A percentile compares a stretch with the other conserved stretches of the same genome.
phyloP scores from a whole-genome alignment of 1,140 invertebrate species.

The Penaeus indicus region DNA sequence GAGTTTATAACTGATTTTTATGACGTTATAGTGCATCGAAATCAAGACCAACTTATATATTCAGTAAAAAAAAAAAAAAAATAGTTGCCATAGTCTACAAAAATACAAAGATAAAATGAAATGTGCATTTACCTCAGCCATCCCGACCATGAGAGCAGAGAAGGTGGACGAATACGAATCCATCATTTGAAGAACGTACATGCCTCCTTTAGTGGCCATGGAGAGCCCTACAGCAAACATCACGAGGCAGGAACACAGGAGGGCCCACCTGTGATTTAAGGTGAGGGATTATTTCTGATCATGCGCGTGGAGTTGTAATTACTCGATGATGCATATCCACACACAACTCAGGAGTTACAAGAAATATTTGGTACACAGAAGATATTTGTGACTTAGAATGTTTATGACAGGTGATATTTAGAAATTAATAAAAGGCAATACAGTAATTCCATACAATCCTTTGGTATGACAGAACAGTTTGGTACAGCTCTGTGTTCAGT shows the following conservation, averaged over 20 bases:
- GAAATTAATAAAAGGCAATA: too few species aligned
- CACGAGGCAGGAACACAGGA: constrained; percentile 52
- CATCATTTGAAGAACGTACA: constrained; percentile 77
- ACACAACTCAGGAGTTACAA: too few species aligned
- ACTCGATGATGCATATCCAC: too few species aligned
- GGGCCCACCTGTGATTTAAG: constrained; percentile 60
- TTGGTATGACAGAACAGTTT: constrained; percentile 37
- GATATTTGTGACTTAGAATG: too few species aligned
- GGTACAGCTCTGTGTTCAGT: constrained; percentile 37
- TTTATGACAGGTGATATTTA: too few species aligned
- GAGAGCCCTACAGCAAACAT: constrained; percentile 64
- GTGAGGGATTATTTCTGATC: background rate
- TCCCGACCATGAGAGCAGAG: constrained; percentile 87
- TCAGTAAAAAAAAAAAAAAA: background rate
- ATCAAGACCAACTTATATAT: background rate
- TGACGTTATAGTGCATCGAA: too few species aligned
- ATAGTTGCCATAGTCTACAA: background rate
- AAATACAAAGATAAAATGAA: background rate
- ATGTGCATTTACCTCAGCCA: constrained; percentile 68
- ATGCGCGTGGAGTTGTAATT: too few species aligned
- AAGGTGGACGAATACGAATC: constrained; percentile 89
- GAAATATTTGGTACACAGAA: too few species aligned
- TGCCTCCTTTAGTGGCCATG: constrained; percentile 65
- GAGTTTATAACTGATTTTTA: too few species aligned
- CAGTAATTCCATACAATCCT: constrained; percentile 32